These are phyloP conservation scores for Hycleus phaleratus DNA, from an alignment of 1,140 invertebrate genomes.

Conservation along the genomic window DNA sequence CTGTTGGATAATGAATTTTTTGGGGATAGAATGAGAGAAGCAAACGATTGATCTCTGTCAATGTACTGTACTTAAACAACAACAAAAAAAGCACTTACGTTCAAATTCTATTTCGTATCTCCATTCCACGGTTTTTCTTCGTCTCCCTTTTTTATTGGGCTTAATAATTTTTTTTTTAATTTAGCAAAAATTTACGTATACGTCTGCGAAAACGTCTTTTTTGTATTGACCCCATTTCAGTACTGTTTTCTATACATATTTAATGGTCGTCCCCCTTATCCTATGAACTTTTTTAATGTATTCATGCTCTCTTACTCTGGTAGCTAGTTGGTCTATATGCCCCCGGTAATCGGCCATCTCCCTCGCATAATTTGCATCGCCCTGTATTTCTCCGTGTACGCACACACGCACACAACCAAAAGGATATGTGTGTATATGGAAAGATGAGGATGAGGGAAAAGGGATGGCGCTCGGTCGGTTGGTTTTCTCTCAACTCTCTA, in stretches of 20 bases:
- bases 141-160: constrained; percentile 3
- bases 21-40: constrained; percentile 24
- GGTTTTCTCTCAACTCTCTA: too few relatives aligned
- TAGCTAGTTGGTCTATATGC: constrained; percentile 11
- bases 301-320: constrained; percentile 19
- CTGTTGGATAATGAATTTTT: constrained; percentile 40
- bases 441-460: constrained; percentile 13
- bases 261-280: constrained; percentile 16
- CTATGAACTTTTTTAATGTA: constrained; percentile 31
- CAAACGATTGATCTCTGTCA: constrained; percentile 41
- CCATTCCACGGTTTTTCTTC: constrained; percentile 8
- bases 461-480: constrained; percentile 10
- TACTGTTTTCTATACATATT: constrained; percentile 26
- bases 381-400: constrained; percentile 19
- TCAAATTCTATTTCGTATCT: constrained; percentile 6
- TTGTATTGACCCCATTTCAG: constrained; percentile 30
- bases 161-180: background rate
- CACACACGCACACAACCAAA: background rate
- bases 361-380: constrained; percentile 26
- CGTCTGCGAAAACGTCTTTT: constrained; percentile 4
- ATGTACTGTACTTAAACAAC: constrained; percentile 13
- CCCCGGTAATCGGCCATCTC: constrained; percentile 7
- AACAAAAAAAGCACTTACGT: too few relatives aligned
- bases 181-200: background rate
- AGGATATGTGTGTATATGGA: constrained; percentile 14